Evolutionary conservation across 2,888 invertebrate genomes (phyloP), one percentile per base, ranked within the genome.

Genomic region (Volucella bombylans): DNA sequence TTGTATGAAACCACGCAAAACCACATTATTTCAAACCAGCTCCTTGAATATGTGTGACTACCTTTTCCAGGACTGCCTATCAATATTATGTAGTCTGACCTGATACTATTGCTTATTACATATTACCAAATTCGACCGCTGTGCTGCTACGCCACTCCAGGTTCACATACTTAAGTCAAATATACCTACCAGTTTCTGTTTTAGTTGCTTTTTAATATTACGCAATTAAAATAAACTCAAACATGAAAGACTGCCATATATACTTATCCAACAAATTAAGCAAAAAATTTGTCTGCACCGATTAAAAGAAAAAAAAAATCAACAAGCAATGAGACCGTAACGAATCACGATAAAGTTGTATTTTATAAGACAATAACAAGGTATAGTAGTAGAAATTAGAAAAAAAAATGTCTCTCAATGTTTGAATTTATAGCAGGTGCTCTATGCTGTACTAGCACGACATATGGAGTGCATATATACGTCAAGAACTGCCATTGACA

Each of bases 251-350:
- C 45, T 31, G 61, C 31, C 12, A 49, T 59, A 54, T 18, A 54
- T 49, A 76, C 31, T 47, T 49, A 76, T 59, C 59, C 41, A 47
- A 61, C 18, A 65, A 65, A 50, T 76, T 43, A 49, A 78, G 31
- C 78, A 78, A 38, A 76, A 76, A 81, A 77, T 65, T 15, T 82
- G 52, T 65, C 43, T 31, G 55, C 49, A 47, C 55, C 57, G 41
- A 57, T 57, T 55, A 50, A 31, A 23, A 41, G 54, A 59, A 61
- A 80, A 54, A 57, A 67, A 15, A 38, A 52, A 67, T 18, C 52
- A 43, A 18, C 18, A 18, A 12, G 57, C 73, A 82, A 82, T 82
- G 82, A 82, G 82, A 82, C 82, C 82, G 82, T 78, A 78, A 82
- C 82, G 78, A 68, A 68, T 59, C 68, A 82, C 65, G 67, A 57